Percentiles rank a stretch among this genome's conserved stretches.
These are phyloP conservation scores for Dermatemys mawii DNA, from an alignment of 2,113 vertebrate species.

Conservation along the genomic window DNA sequence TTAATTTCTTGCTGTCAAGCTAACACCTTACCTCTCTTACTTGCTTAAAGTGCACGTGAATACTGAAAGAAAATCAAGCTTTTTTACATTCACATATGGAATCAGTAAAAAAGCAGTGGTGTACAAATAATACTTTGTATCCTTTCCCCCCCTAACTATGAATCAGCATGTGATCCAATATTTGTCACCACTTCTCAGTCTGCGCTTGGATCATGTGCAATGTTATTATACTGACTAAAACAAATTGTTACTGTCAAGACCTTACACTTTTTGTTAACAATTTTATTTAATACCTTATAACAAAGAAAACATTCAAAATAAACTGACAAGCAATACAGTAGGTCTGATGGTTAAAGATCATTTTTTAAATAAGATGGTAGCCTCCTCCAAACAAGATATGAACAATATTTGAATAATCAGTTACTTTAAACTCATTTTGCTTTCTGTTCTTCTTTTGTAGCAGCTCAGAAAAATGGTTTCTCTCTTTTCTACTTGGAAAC, in stretches of 20 bases:
- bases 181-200: neutral
- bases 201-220: neutral
- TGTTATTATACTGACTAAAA: neutral
- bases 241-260: neutral
- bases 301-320: slow-evolving; percentile 11
- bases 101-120: neutral
- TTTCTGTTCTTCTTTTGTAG: slow-evolving; percentile 30
- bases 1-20: neutral
- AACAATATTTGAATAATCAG: neutral
- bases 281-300: slow-evolving; percentile 56
- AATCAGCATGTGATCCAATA: neutral
- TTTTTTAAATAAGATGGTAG: neutral
- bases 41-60: neutral
- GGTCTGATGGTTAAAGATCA: neutral
- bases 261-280: neutral
- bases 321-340: neutral
- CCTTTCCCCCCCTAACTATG: neutral
- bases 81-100: neutral
- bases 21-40: neutral
- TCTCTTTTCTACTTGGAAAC: neutral
- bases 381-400: neutral
- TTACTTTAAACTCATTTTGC: neutral
- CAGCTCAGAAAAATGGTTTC: neutral
- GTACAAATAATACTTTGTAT: neutral
- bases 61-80: neutral